These are phyloP conservation scores for Porites lobata DNA, from an alignment of 92 coral and sea anemone genomes.

Conservation along the genomic window DNA sequence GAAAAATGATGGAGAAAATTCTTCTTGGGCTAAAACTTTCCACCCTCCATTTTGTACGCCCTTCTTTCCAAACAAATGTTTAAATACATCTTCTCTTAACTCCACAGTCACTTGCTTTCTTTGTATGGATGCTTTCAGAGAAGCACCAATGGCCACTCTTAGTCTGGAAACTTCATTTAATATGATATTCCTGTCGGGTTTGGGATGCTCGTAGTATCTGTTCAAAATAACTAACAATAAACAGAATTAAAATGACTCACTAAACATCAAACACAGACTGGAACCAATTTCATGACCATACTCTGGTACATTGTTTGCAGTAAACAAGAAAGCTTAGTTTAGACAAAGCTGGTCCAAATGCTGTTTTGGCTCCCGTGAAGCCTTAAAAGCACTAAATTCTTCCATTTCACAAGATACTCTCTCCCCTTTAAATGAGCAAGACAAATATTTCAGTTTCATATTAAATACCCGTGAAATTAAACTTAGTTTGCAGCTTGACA, in stretches of 20 bases:
- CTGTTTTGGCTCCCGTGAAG: slow-evolving; percentile 64
- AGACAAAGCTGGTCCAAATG: slow-evolving; percentile 62
- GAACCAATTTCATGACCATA: too few species aligned
- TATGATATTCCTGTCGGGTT: slow-evolving; percentile 28
- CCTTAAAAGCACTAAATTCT: slow-evolving; percentile 58
- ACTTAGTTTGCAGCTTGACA: not conserved
- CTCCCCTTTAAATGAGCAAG: slow-evolving; percentile 45
- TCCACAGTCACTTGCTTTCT: slow-evolving; percentile 52
- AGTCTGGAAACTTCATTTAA: slow-evolving; percentile 50
- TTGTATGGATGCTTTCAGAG: slow-evolving; percentile 36
- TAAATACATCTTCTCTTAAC: slow-evolving; percentile 52
- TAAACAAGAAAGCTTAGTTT: slow-evolving; percentile 45
- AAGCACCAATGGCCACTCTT: slow-evolving; percentile 29
- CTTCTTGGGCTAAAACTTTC: slow-evolving; percentile 27
- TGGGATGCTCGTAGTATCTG: slow-evolving; percentile 61
- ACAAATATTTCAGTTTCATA: not conserved
- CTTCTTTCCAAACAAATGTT: slow-evolving; percentile 25
- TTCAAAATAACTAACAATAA: not conserved
- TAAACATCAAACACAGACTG: too few species aligned
- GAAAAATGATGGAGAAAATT: slow-evolving; percentile 6
- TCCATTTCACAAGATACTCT: slow-evolving; percentile 72
- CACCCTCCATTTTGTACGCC: slow-evolving; percentile 31
- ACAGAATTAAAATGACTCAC: too few species aligned
- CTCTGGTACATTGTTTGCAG: too few species aligned
- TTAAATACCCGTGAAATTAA: not conserved